phyloP scores from a whole-genome alignment of 1,140 invertebrate species.

The Laupala kohalensis region DNA sequence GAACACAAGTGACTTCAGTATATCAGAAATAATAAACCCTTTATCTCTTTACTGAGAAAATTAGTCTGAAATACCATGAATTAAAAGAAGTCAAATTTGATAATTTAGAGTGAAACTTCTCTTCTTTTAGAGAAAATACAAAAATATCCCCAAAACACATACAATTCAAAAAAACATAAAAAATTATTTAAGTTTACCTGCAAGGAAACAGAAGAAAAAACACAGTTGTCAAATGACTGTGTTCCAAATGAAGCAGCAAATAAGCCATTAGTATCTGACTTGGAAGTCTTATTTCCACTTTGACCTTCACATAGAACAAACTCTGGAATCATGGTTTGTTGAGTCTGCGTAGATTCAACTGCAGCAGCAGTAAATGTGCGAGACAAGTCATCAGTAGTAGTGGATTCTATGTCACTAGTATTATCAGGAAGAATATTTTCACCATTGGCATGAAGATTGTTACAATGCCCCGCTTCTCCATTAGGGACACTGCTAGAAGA shows the following conservation, averaged over 20 bases:
- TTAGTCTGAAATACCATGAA: too few relatives aligned
- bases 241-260: constrained; percentile 10
- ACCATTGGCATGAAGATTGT: not conserved
- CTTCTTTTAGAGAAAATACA: too few relatives aligned
- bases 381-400: constrained; percentile 5
- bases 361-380: not conserved
- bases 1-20: too few relatives aligned
- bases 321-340: not conserved
- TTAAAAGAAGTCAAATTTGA: too few relatives aligned
- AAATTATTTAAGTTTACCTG: constrained; percentile 13
- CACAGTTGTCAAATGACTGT: constrained; percentile 16
- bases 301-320: constrained; percentile 1
- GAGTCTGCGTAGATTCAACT: not conserved
- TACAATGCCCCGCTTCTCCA: not conserved
- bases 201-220: constrained; percentile 17
- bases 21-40: too few relatives aligned
- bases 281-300: not conserved
- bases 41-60: too few relatives aligned
- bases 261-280: not conserved
- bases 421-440: not conserved
- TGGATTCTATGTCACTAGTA: constrained; percentile 2
- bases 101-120: too few relatives aligned
- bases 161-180: too few relatives aligned
- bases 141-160: too few relatives aligned
- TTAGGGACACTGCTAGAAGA: not conserved